Evolutionary conservation across 2,113 vertebrate species (phyloP).

Genomic region (Lophura nycthemera): DNA sequence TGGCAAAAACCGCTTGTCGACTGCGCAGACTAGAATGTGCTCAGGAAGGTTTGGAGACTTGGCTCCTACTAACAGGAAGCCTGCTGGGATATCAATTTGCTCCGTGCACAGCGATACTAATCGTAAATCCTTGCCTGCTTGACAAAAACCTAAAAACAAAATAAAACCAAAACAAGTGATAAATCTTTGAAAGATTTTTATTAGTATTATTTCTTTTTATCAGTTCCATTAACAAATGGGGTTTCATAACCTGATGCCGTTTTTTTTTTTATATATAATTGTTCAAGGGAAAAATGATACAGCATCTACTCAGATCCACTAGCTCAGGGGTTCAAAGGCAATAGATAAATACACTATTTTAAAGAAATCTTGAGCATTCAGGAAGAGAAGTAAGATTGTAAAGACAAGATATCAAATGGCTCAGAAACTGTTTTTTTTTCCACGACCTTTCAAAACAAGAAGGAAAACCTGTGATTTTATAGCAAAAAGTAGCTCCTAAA

Average conservation of each 20-base stretch:
- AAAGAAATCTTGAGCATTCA: neutral
- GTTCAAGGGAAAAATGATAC: neutral
- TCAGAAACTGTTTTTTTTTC: neutral
- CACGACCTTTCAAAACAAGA: neutral
- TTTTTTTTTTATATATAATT: neutral
- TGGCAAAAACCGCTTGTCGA: constrained; percentile 96
- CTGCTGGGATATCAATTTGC: constrained; percentile 89
- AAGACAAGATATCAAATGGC: neutral
- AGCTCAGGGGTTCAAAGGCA: neutral
- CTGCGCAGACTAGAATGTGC: constrained; percentile 96
- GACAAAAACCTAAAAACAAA: constrained; percentile 90
- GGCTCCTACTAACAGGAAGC: constrained; percentile 95
- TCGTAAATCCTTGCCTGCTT: constrained; percentile 97
- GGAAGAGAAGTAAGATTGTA: neutral
- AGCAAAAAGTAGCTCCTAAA: neutral
- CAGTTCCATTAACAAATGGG: neutral
- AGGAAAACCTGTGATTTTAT: neutral
- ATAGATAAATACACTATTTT: neutral
- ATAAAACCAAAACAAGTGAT: neutral
- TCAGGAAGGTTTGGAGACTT: constrained; percentile 95
- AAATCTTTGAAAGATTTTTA: neutral
- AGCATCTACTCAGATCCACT: neutral
- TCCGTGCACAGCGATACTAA: constrained; percentile 93
- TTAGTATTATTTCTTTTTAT: neutral
- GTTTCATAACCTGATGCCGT: neutral